Base-by-base conservation (phyloP, 2,888 invertebrate genomes). In the Polydrusus pterygomalis region DNA sequence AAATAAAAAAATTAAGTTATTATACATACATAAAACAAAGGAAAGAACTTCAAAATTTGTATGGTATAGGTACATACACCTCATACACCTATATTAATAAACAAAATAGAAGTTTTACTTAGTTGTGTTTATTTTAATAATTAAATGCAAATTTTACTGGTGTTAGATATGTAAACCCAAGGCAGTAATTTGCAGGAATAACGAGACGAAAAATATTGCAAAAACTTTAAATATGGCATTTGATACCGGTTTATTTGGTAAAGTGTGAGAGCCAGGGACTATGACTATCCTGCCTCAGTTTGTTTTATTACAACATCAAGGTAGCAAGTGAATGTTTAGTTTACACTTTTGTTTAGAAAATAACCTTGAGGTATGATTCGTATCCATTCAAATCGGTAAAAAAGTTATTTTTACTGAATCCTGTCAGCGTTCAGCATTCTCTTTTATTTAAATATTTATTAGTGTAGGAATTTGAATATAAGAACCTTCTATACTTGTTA, bases 241-340 rank as follows among this genome's bases (percentile, higher is more conserved):
- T 54, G 38, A 60, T 60, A 60, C 58, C 18, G 38, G 58, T 60
- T 60, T 60, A 56, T 60, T 60, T 38, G 58, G 38, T 60, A 38
- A 38, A 54, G 15, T 68, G 20, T 54, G 56, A 63, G 30, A 68
- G 68, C 56, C 38, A 34, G 62, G 49, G 68, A 67, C 68, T 65
- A 18, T 25, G n/a, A n/a, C n/a, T n/a, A n/a, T 64, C 67, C 68
- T 69, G 74, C 69, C 75, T 77, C 43, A 15, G 45, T 70, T 70
- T 77, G 75, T 80, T 70, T 82, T 81, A 82, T 82, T 82, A 80
- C 81, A 81, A 73, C 73, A 77, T 81, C 82, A 83, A 83, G 83
- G 83, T 82, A 83, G 83, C 80, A 79, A 82, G 83, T 82, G 82
- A 82, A 83, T 83, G 83, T 82, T 81, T 80, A 70, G 81, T 81